These are phyloP conservation scores for Lumbricus terrestris DNA, from an alignment of 2,888 invertebrate genomes.

Conservation along the genomic window DNA sequence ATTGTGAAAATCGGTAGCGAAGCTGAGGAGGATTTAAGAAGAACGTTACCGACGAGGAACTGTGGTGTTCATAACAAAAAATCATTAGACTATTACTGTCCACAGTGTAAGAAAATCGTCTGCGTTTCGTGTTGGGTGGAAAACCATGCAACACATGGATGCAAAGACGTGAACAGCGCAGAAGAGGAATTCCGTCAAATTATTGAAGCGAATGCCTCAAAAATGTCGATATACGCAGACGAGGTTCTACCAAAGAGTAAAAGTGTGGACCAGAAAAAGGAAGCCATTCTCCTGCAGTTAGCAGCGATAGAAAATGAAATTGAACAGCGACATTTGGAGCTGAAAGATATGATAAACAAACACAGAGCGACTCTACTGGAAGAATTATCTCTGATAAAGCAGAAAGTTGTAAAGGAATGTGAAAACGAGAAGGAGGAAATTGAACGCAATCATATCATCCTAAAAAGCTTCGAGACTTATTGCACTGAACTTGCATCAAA, in stretches of 20 bases:
- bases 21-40: background rate
- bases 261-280: background rate
- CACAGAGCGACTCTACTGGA: background rate
- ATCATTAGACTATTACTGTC: background rate
- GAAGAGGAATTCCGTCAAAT: background rate
- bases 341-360: background rate
- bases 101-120: background rate
- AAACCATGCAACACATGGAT: background rate
- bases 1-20: background rate
- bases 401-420: background rate
- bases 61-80: background rate
- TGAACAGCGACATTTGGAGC: background rate
- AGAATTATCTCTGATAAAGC: background rate
- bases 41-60: background rate
- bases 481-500: background rate
- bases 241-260: background rate
- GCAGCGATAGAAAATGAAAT: background rate
- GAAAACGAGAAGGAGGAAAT: background rate
- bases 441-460: background rate
- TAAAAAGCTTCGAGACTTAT: background rate
- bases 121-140: background rate
- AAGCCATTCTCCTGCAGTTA: background rate
- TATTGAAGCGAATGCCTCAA: background rate
- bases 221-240: background rate
- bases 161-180: background rate